Percentiles rank a stretch among this genome's conserved stretches.
Conservation (phyloP, 2,888 invertebrate genomes). For the Drosophila limbata region DNA sequence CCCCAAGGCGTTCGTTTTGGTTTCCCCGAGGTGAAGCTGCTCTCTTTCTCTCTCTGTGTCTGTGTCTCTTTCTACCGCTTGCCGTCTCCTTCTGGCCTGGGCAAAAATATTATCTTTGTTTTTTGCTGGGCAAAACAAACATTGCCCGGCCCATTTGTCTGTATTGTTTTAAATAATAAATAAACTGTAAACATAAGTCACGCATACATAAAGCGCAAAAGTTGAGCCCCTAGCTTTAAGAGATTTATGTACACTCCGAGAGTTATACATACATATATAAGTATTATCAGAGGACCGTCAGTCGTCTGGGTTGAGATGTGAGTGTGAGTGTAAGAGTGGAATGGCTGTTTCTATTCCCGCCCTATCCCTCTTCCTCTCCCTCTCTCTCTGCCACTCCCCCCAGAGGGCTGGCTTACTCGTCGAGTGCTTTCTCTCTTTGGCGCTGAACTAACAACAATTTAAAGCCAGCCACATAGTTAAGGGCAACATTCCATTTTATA, state of each 20-base stretch:
- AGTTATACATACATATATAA: slow-evolving; percentile 1
- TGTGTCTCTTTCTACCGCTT: too few species aligned
- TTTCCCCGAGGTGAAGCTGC: slow-evolving; percentile 29
- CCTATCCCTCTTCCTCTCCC: too few species aligned
- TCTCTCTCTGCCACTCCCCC: not conserved
- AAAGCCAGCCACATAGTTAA: slow-evolving; percentile 40
- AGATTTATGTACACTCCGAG: slow-evolving; percentile 61
- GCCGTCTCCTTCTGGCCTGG: slow-evolving; percentile 27
- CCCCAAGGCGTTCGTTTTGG: slow-evolving; percentile 18
- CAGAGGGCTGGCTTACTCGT: not conserved
- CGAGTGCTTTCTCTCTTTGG: slow-evolving; percentile 11
- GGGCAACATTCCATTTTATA: slow-evolving; percentile 25
- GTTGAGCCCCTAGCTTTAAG: slow-evolving; percentile 70
- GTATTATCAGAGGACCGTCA: not conserved
- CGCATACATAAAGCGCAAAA: slow-evolving; percentile 68
- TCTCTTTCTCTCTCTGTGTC: not conserved
- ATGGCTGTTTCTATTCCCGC: too few species aligned
- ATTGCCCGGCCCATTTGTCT: slow-evolving; percentile 60
- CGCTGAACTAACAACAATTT: slow-evolving; percentile 27
- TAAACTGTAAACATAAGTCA: slow-evolving; percentile 81
- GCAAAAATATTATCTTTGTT: slow-evolving; percentile 49
- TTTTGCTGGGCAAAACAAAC: slow-evolving; percentile 10
- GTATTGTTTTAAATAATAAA: slow-evolving; percentile 77
- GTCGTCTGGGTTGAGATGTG: not conserved
- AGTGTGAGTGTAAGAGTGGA: not conserved